Conservation (phyloP, 2,113 vertebrate species). For the Phalacrocorax carbo region DNA sequence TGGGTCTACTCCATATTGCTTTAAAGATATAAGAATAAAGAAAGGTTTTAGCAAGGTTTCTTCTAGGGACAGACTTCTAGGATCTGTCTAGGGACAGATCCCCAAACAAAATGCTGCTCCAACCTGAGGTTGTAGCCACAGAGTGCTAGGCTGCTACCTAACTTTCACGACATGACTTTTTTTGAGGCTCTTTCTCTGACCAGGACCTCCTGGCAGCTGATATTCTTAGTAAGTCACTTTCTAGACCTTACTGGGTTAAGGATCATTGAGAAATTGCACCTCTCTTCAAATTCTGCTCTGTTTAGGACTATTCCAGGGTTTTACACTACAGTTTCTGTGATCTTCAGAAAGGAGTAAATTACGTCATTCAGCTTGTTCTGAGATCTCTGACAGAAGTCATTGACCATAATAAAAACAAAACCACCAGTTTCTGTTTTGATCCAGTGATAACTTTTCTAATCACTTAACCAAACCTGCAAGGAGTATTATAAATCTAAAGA, state of each 20-base stretch:
- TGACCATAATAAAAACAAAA: neutral
- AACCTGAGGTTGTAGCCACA: neutral
- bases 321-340: neutral
- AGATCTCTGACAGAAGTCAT: neutral
- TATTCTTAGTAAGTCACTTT: neutral
- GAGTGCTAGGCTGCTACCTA: neutral
- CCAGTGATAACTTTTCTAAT: neutral
- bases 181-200: neutral
- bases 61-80: neutral
- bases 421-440: neutral
- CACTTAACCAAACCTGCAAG: neutral
- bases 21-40: neutral
- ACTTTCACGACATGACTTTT: neutral
- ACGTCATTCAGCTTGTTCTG: neutral
- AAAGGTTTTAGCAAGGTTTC: neutral
- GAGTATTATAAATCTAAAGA: neutral
- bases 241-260: neutral
- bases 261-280: neutral
- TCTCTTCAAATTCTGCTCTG: neutral
- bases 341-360: neutral
- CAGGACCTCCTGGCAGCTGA: neutral
- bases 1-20: fast-evolving
- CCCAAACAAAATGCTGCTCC: neutral
- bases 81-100: too few relatives aligned
- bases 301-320: neutral